A percentile compares a stretch with the other conserved stretches of the same genome.
These are phyloP conservation scores for Microcebus tavaratra DNA, from an alignment of 2,113 vertebrate genomes.

Conservation along the genomic window DNA sequence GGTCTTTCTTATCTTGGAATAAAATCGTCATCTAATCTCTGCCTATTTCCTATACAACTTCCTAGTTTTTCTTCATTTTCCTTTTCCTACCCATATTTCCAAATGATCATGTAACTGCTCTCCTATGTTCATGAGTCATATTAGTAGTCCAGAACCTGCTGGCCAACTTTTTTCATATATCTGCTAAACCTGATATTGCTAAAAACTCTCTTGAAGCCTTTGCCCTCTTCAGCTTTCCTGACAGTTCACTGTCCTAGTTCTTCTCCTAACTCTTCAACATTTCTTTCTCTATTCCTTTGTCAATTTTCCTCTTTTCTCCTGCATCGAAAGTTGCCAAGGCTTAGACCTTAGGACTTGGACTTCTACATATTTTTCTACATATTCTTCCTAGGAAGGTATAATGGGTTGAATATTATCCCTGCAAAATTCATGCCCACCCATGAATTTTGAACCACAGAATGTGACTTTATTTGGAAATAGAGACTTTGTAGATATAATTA, in stretches of 20 bases:
- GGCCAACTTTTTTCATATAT: background rate
- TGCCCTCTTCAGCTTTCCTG: background rate
- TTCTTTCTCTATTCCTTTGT: background rate
- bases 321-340: background rate
- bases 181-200: background rate
- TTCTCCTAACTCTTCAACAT: background rate
- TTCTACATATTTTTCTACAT: background rate
- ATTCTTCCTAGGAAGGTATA: background rate
- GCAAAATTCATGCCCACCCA: background rate
- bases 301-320: background rate
- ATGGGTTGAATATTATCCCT: background rate
- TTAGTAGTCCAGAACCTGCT: background rate
- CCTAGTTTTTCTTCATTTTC: background rate
- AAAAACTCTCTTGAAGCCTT: background rate
- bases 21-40: background rate
- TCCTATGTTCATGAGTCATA: background rate
- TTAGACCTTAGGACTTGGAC: background rate
- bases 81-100: background rate
- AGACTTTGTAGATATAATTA: background rate
- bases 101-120: background rate
- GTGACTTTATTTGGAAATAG: background rate
- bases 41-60: background rate
- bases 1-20: background rate
- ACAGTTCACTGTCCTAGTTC: background rate
- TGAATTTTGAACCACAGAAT: constrained; percentile 2